A percentile compares a stretch with the other conserved stretches of the same genome.
phyloP scores from a whole-genome alignment of 2,797 vertebrate genomes.

The Phrynocephalus vlangalii region DNA sequence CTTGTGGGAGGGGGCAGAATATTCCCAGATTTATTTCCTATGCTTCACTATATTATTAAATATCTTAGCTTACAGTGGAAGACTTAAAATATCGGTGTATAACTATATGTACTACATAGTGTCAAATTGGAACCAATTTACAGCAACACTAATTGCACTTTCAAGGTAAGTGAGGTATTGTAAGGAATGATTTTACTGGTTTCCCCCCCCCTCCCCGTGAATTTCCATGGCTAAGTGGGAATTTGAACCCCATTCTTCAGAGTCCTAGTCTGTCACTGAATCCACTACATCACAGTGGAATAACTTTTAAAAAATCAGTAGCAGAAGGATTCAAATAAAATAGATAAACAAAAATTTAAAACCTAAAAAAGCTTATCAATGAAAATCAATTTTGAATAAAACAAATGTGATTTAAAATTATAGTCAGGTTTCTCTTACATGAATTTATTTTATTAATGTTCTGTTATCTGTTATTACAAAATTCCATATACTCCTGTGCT shows the following conservation, averaged over 20 bases:
- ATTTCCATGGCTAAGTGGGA: no score
- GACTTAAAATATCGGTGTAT: not conserved
- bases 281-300: no score
- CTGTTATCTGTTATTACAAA: no score
- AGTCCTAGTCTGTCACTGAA: no score
- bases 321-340: slow-evolving; percentile 8
- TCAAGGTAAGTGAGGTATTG: no score
- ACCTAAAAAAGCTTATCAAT: not conserved
- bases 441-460: not conserved
- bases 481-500: not conserved
- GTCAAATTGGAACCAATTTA: no score
- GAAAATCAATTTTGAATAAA: slow-evolving; percentile 41
- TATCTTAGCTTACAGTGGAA: not conserved
- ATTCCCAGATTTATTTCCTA: slow-evolving; percentile 11
- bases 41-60: not conserved
- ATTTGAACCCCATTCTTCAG: no score
- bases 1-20: slow-evolving; percentile 17
- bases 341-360: not conserved
- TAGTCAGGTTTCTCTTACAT: slow-evolving; percentile 38
- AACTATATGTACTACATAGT: not conserved
- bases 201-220: no score
- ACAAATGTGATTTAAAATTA: slow-evolving; percentile 5
- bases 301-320: not conserved
- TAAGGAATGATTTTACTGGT: no score
- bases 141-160: no score